phyloP scores from a whole-genome alignment of 2,113 vertebrate species.

The Anoplopoma fimbria region DNA sequence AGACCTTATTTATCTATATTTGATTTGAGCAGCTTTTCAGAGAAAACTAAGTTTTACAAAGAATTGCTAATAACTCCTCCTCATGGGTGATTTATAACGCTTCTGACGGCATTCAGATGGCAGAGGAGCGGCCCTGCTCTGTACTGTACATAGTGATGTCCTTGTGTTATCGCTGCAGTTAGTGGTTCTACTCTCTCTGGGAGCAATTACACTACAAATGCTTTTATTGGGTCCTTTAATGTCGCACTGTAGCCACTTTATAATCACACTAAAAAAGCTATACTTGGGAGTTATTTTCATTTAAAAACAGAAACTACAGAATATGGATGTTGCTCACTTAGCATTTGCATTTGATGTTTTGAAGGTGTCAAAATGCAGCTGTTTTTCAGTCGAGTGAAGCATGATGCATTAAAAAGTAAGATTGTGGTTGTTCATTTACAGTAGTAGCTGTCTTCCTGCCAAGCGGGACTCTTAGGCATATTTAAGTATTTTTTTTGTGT shows the following conservation, averaged over 20 bases:
- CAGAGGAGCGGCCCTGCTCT: not conserved
- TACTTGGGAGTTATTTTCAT: not conserved
- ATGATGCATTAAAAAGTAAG: constrained; percentile 10
- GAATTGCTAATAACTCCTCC: constrained; percentile 3
- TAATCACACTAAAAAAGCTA: constrained; percentile 14
- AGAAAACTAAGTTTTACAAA: not conserved
- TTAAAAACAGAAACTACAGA: constrained; percentile 4
- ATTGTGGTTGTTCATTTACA: constrained; percentile 8
- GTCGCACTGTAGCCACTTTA: not conserved
- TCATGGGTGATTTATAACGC: not conserved
- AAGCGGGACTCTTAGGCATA: constrained; percentile 9
- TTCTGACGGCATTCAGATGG: not conserved
- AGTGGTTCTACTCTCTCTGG: constrained; percentile 30
- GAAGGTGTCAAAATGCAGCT: constrained; percentile 4
- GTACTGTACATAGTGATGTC: not conserved
- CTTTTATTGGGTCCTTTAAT: not conserved
- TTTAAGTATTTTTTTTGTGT: not conserved
- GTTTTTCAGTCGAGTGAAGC: not conserved
- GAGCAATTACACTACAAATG: constrained; percentile 30
- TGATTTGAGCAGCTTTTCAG: not conserved
- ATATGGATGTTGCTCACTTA: constrained; percentile 7
- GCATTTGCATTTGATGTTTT: constrained; percentile 25
- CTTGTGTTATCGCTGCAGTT: constrained; percentile 13
- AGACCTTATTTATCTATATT: constrained; percentile 9
- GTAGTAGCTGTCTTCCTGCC: not conserved